A percentile compares a stretch with the other conserved stretches of the same genome.
phyloP scores from a whole-genome alignment of 1,140 invertebrate species.

The Parapsyche elsis region DNA sequence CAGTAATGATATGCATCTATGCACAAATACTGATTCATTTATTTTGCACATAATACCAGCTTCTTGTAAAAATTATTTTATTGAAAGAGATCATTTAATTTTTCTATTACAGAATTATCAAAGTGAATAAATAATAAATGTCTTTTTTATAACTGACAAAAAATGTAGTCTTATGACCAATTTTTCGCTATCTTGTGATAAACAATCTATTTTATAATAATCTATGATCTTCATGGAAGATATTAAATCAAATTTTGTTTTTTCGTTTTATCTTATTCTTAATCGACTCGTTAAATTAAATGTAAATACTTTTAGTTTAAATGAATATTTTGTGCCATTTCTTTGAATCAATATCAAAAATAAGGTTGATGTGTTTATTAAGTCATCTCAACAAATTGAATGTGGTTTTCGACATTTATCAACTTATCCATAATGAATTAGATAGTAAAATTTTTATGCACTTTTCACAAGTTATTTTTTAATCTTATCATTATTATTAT shows the following conservation, averaged over 20 bases:
- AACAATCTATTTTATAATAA: slow-evolving; percentile 12
- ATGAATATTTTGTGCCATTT: slow-evolving; percentile 1
- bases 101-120: slow-evolving; percentile 9
- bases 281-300: neutral
- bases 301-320: slow-evolving; percentile 6
- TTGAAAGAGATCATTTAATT: neutral
- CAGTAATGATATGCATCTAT: neutral
- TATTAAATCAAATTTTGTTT: neutral
- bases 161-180: slow-evolving; percentile 9
- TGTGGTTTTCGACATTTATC: too few species aligned
- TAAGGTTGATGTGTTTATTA: too few species aligned
- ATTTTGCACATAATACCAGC: too few species aligned
- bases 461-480: neutral
- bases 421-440: too few species aligned
- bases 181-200: neutral
- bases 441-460: neutral
- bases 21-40: too few species aligned
- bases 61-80: too few species aligned
- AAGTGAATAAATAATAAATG: neutral
- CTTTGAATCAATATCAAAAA: neutral
- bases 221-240: neutral
- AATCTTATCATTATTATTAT: too few species aligned
- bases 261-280: neutral
- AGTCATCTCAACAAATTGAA: too few species aligned
- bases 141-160: neutral